Percentiles rank a stretch among this genome's conserved stretches.
These are phyloP conservation scores for Tragelaphus buxtoni DNA, from an alignment of 2,113 vertebrate genomes.

Conservation along the genomic window DNA sequence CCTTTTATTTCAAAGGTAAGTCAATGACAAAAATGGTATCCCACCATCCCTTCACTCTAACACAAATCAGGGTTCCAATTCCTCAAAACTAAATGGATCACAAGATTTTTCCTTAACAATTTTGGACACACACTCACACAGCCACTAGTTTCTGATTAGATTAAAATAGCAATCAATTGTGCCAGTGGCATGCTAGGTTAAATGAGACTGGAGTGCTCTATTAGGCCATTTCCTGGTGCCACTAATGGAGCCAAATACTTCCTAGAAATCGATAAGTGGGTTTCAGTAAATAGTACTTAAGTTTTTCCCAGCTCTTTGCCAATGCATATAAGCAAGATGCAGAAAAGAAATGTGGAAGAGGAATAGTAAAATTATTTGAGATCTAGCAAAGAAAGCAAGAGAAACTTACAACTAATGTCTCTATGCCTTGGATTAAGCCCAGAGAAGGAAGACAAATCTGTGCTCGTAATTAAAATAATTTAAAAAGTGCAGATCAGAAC, in stretches of 20 bases:
- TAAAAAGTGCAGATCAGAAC: not conserved
- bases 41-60: not conserved
- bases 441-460: conserved; percentile 40
- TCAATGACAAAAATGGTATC: not conserved
- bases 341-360: conserved; percentile 47
- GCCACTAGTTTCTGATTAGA: conserved; percentile 20
- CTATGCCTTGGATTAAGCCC: conserved; percentile 36
- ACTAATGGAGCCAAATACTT: conserved; percentile 50
- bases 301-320: conserved; percentile 35
- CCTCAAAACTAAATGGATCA: not conserved
- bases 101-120: not conserved
- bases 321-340: conserved; percentile 30
- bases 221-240: conserved; percentile 53
- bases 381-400: conserved; percentile 41
- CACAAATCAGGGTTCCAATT: not conserved
- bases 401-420: conserved; percentile 24
- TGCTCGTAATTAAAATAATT: conserved; percentile 24
- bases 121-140: not conserved
- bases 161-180: conserved; percentile 27
- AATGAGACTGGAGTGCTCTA: conserved; percentile 31
- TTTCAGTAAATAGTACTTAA: conserved; percentile 49
- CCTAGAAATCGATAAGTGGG: conserved; percentile 36
- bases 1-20: conserved; percentile 9
- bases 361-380: conserved; percentile 33
- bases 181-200: not conserved